These are phyloP conservation scores for Pogonognathellus flavescens DNA, from an alignment of 1,140 invertebrate genomes.

Conservation along the genomic window DNA sequence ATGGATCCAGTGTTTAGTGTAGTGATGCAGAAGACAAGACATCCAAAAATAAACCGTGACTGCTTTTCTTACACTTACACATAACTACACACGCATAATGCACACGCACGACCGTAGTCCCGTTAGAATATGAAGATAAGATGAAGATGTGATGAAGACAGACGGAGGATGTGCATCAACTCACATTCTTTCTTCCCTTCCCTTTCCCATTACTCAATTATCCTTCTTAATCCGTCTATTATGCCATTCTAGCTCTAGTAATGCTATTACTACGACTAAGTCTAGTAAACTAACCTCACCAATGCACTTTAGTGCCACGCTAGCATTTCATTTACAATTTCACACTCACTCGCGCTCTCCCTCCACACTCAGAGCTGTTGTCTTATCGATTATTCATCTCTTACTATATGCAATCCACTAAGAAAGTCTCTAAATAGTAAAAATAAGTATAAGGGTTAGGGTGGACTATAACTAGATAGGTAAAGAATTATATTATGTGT, in stretches of 20 bases:
- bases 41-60: constrained; percentile 26
- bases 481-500: no score
- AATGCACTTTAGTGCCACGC: no score
- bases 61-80: neutral
- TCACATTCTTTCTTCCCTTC: constrained; percentile 49
- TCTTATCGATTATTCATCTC: no score
- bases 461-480: no score
- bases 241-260: neutral
- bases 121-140: constrained; percentile 47
- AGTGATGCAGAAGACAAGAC: neutral
- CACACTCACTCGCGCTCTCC: neutral
- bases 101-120: constrained; percentile 27
- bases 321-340: neutral
- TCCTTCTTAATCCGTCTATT: constrained; percentile 44
- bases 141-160: constrained; percentile 50
- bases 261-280: neutral
- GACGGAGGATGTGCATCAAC: constrained; percentile 43
- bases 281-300: no score
- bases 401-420: no score
- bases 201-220: constrained; percentile 47
- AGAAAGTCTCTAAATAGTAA: no score
- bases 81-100: constrained; percentile 38
- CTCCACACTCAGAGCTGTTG: no score
- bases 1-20: no score
- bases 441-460: no score